These are phyloP conservation scores for Drosophila mayri DNA, from an alignment of 1,140 invertebrate genomes.

Conservation along the genomic window DNA sequence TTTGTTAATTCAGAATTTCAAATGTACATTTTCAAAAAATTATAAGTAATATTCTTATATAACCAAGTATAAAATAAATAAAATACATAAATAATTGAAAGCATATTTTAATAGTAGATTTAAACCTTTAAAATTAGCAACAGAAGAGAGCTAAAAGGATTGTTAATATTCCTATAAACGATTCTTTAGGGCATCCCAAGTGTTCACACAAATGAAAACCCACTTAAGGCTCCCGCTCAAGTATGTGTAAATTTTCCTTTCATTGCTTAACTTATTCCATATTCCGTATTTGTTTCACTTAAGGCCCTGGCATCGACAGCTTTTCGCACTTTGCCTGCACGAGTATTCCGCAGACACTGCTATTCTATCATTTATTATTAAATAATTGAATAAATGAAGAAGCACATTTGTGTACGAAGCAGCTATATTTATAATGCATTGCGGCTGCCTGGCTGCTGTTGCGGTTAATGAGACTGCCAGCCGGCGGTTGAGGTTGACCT, in stretches of 20 bases:
- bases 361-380: constrained; percentile 73
- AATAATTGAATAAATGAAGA: constrained; percentile 71
- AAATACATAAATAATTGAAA: no score
- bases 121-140: no score
- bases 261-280: constrained; percentile 12
- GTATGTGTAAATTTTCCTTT: neutral
- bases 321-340: constrained; percentile 52
- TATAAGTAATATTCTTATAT: no score
- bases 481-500: constrained; percentile 42
- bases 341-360: constrained; percentile 36
- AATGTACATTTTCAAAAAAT: no score
- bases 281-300: constrained; percentile 41
- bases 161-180: neutral
- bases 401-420: constrained; percentile 40
- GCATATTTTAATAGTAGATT: no score
- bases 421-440: constrained; percentile 78
- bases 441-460: constrained; percentile 46
- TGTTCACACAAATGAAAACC: no score
- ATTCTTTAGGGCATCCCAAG: neutral
- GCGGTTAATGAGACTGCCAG: constrained; percentile 69
- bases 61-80: no score
- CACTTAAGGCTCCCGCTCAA: neutral
- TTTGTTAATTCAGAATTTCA: no score
- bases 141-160: neutral
- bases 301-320: constrained; percentile 38